phyloP scores from a whole-genome alignment of 2,797 vertebrate genomes.

The Acanthornis magna region DNA sequence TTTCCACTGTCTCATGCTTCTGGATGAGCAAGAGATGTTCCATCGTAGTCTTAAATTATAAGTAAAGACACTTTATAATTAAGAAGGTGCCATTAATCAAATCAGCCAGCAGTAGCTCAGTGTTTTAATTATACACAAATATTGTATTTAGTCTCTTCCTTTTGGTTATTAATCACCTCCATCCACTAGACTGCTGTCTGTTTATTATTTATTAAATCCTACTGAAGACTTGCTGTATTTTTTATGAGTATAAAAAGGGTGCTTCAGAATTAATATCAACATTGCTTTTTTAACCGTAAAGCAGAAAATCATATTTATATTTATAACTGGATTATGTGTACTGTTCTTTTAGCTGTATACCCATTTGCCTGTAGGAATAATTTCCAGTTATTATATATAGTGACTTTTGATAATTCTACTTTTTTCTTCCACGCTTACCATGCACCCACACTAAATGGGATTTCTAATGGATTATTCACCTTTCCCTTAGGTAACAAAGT shows the following conservation, averaged over 20 bases:
- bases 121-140: constrained; percentile 71
- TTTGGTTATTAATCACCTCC: constrained; percentile 66
- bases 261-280: constrained; percentile 58
- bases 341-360: constrained; percentile 17
- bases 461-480: constrained; percentile 47
- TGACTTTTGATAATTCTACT: constrained; percentile 47
- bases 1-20: constrained; percentile 38
- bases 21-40: constrained; percentile 40
- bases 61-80: constrained; percentile 67
- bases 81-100: constrained; percentile 69
- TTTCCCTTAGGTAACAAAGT: constrained; percentile 48
- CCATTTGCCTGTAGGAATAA: constrained; percentile 45
- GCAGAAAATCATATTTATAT: constrained; percentile 58
- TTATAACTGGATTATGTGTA: constrained; percentile 59
- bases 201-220: constrained; percentile 69
- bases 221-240: constrained; percentile 56
- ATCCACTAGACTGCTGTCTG: constrained; percentile 59
- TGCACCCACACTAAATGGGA: neutral
- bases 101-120: constrained; percentile 57
- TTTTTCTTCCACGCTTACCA: neutral
- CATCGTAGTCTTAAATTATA: constrained; percentile 54
- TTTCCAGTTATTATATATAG: constrained; percentile 58
- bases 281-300: constrained; percentile 59
- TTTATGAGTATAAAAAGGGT: constrained; percentile 58
- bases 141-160: constrained; percentile 60